phyloP scores from a whole-genome alignment of 1,140 invertebrate species.

The Pygmarrhopalites habei region DNA sequence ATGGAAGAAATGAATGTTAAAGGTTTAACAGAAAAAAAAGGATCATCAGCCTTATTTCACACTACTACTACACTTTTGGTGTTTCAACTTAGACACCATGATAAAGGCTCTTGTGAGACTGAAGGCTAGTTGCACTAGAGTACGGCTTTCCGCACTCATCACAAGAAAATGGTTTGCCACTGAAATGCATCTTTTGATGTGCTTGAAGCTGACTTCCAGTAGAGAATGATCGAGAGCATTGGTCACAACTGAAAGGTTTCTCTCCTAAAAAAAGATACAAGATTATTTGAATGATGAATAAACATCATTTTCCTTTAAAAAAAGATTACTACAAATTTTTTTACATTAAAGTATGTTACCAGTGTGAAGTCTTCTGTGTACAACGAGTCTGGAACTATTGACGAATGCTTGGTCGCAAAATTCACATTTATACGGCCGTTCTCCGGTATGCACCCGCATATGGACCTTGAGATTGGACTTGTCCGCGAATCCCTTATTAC shows the following conservation, averaged over 20 bases:
- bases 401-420: conserved; percentile 31
- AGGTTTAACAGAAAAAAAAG: too few relatives aligned
- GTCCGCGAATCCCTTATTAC: conserved; percentile 52
- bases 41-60: too few relatives aligned
- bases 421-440: conserved; percentile 35
- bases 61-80: too few relatives aligned
- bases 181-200: conserved; percentile 24
- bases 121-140: conserved; percentile 13
- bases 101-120: conserved; percentile 11
- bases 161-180: conserved; percentile 13
- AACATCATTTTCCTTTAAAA: conserved; percentile 47
- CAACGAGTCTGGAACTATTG: conserved; percentile 31
- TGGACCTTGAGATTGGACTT: conserved; percentile 38
- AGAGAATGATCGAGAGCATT: conserved; percentile 24
- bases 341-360: conserved; percentile 42
- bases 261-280: conserved; percentile 8
- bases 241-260: conserved; percentile 29
- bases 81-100: conserved; percentile 15
- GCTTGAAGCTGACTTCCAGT: conserved; percentile 29
- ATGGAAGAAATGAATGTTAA: too few relatives aligned
- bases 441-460: conserved; percentile 23
- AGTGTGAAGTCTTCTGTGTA: conserved; percentile 40
- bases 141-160: conserved; percentile 12
- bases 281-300: not conserved
- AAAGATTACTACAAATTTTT: not conserved